Percentiles rank a stretch among this genome's conserved stretches.
Conservation (phyloP, 2,888 invertebrate species). For the Scaptomyza reducta region DNA sequence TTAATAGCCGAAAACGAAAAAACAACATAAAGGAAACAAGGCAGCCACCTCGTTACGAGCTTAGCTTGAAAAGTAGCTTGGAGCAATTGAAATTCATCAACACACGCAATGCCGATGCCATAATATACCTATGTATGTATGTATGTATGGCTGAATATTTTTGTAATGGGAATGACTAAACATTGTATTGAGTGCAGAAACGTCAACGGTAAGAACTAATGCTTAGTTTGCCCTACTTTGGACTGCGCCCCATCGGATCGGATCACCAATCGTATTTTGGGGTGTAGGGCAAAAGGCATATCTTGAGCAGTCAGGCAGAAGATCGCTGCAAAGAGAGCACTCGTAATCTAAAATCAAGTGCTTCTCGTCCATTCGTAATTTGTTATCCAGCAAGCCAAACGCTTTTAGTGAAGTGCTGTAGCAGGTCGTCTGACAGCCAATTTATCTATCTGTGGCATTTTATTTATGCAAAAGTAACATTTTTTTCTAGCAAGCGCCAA, state of each 20-base stretch:
- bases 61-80: slow-evolving; percentile 5
- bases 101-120: slow-evolving; percentile 13
- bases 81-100: slow-evolving; percentile 7
- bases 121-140: slow-evolving; percentile 3
- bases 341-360: slow-evolving; percentile 59
- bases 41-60: background rate
- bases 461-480: slow-evolving; percentile 73
- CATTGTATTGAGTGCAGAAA: slow-evolving; percentile 30
- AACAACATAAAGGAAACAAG: background rate
- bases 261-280: slow-evolving; percentile 3
- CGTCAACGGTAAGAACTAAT: slow-evolving; percentile 21
- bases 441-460: slow-evolving; percentile 66
- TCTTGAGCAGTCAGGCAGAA: slow-evolving; percentile 36
- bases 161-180: slow-evolving; percentile 9
- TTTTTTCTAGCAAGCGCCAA: slow-evolving; percentile 55
- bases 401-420: slow-evolving; percentile 42
- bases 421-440: slow-evolving; percentile 32
- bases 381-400: slow-evolving; percentile 36
- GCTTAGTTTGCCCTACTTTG: slow-evolving; percentile 13
- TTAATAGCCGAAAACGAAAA: slow-evolving; percentile 27
- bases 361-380: slow-evolving; percentile 47
- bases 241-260: slow-evolving; percentile 5
- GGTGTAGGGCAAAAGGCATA: slow-evolving; percentile 6
- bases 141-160: background rate
- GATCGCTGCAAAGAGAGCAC: slow-evolving; percentile 37